Percentiles rank a stretch among this genome's conserved stretches.
Conservation (phyloP, 2,888 invertebrate genomes). For the Lasius platythorax region DNA sequence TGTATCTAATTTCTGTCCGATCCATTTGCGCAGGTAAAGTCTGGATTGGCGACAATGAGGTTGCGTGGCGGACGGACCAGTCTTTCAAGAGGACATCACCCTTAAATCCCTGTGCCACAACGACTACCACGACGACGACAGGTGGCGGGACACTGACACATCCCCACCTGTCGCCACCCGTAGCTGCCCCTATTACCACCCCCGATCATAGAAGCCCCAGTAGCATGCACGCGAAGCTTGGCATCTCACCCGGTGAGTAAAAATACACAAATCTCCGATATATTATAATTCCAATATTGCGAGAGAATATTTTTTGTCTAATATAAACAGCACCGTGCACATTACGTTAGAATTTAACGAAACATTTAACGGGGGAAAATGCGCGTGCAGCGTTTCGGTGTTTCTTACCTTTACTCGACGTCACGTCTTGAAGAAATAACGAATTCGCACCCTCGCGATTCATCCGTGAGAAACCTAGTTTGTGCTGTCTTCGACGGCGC, state of each 20-base stretch:
- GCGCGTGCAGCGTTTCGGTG: not conserved
- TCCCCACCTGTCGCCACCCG: constrained; percentile 84
- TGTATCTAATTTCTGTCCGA: not conserved
- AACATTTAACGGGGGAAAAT: not conserved
- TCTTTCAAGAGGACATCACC: constrained; percentile 82
- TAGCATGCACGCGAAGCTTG: constrained; percentile 82
- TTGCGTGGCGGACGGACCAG: constrained; percentile 83
- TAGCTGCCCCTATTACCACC: constrained; percentile 81
- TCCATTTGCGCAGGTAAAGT: constrained; percentile 79
- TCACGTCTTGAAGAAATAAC: constrained; percentile 12
- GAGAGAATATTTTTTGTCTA: not conserved
- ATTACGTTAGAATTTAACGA: not conserved
- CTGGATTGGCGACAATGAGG: constrained; percentile 84
- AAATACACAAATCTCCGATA: not conserved
- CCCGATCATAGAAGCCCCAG: constrained; percentile 83
- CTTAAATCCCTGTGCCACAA: constrained; percentile 76
- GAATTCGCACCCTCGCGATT: constrained; percentile 1
- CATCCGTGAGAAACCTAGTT: constrained; percentile 33
- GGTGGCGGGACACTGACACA: constrained; percentile 79
- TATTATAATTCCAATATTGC: not conserved
- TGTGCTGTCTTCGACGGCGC: constrained; percentile 57
- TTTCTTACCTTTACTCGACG: not conserved
- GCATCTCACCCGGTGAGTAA: constrained; percentile 83
- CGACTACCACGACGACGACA: constrained; percentile 79
- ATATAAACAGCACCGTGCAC: not conserved